Conservation (phyloP, 2,113 vertebrate species). For the Siphamia tubifer region DNA sequence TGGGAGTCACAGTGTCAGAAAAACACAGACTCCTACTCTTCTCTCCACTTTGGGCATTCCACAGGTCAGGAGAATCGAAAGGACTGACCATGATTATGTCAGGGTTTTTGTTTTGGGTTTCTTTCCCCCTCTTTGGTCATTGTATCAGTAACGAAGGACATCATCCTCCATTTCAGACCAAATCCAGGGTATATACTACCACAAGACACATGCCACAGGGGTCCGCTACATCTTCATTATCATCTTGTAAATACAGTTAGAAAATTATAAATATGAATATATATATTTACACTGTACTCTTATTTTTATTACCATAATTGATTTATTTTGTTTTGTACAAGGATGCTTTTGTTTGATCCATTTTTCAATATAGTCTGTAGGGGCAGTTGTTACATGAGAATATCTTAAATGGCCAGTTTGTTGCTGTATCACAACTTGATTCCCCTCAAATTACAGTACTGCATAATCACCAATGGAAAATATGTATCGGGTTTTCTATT, state of each 20-base stretch:
- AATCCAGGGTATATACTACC: conserved; percentile 38
- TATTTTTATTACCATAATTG: conserved; percentile 80
- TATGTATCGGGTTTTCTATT: conserved; percentile 42
- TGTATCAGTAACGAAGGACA: conserved; percentile 31
- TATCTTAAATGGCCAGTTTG: conserved; percentile 87
- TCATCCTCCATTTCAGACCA: conserved; percentile 68
- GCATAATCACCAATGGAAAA: conserved; percentile 37
- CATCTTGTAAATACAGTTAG: conserved; percentile 92
- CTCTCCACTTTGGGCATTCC: conserved; percentile 52
- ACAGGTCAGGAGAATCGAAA: conserved; percentile 23
- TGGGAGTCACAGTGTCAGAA: conserved; percentile 13
- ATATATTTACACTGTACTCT: conserved; percentile 94
- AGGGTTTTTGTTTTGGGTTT: conserved; percentile 1
- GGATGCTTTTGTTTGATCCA: conserved; percentile 77
- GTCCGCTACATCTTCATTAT: conserved; percentile 32
- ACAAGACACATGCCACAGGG: conserved; percentile 18
- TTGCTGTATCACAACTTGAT: conserved; percentile 46
- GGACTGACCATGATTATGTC: conserved; percentile 9
- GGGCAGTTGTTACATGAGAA: conserved; percentile 83
- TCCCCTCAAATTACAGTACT: conserved; percentile 37
- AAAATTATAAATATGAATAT: conserved; percentile 99
- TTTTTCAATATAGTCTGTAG: conserved; percentile 85
- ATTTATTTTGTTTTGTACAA: conserved; percentile 84
- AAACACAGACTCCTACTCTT: conserved; percentile 5
- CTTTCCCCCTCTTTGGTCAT: neutral